A percentile compares a stretch with the other conserved stretches of the same genome.
These are phyloP conservation scores for Solea solea DNA, from an alignment of 2,113 vertebrate genomes.

Conservation along the genomic window DNA sequence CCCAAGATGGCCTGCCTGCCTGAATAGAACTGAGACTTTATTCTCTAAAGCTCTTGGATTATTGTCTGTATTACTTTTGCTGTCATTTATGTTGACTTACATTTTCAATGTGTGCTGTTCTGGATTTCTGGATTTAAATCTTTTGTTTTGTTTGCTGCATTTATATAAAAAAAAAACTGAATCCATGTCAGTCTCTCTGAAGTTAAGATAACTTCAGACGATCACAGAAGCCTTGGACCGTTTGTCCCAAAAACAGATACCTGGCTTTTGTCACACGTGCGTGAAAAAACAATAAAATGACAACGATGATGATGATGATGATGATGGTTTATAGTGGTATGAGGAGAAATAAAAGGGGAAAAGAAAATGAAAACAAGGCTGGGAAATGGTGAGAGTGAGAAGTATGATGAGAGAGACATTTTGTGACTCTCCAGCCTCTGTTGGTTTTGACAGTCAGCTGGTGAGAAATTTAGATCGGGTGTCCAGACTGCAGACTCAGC, in stretches of 20 bases:
- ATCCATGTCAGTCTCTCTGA: slow-evolving; percentile 1
- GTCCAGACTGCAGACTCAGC: slow-evolving; percentile 45
- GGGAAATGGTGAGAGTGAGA: neutral
- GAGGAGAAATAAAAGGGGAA: neutral
- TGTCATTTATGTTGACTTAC: slow-evolving; percentile 28
- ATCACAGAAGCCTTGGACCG: slow-evolving; percentile 13
- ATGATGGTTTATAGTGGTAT: slow-evolving; percentile 1
- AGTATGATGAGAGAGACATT: slow-evolving; percentile 14
- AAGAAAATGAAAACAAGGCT: slow-evolving; percentile 6
- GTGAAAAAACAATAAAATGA: neutral
- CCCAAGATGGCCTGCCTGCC: slow-evolving; percentile 56
- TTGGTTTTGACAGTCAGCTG: slow-evolving; percentile 55
- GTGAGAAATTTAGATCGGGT: slow-evolving; percentile 29
- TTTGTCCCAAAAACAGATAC: neutral
- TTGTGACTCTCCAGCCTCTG: slow-evolving; percentile 33
- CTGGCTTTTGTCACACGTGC: neutral
- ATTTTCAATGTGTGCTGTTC: slow-evolving; percentile 31
- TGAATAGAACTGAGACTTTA: slow-evolving; percentile 55
- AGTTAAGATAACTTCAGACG: neutral
- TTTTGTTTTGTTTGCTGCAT: slow-evolving; percentile 13
- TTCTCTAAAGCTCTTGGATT: slow-evolving; percentile 45
- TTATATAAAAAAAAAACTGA: slow-evolving; percentile 5
- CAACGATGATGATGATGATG: neutral
- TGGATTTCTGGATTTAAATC: slow-evolving; percentile 12
- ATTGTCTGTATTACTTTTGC: slow-evolving; percentile 35